These are phyloP conservation scores for Hirundo rustica DNA, from an alignment of 2,797 vertebrate species.

Conservation along the genomic window DNA sequence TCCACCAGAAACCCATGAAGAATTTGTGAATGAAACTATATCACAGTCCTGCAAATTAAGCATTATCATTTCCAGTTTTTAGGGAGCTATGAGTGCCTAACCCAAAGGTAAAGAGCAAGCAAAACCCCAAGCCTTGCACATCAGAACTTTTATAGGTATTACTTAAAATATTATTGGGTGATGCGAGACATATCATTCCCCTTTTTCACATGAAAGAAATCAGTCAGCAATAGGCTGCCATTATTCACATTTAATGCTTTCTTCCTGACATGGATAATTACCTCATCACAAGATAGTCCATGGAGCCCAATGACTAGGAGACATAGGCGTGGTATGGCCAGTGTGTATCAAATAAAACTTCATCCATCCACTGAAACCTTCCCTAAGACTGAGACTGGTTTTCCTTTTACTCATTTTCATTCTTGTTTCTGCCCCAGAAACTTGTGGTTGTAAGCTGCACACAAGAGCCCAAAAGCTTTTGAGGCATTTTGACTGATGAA, in stretches of 20 bases:
- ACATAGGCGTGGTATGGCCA: neutral
- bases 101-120: neutral
- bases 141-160: neutral
- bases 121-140: neutral
- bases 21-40: neutral
- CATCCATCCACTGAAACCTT: neutral
- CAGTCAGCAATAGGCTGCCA: neutral
- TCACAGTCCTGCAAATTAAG: neutral
- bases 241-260: neutral
- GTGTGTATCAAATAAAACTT: neutral
- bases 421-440: neutral
- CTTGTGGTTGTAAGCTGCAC: neutral
- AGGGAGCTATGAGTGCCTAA: neutral
- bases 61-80: neutral
- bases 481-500: neutral
- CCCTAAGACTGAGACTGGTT: neutral
- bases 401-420: neutral
- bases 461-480: neutral
- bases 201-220: neutral
- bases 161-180: neutral
- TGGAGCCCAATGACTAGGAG: neutral
- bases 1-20: neutral
- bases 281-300: neutral
- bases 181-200: neutral
- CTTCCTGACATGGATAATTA: neutral